Evolutionary conservation across 2,888 invertebrate species (phyloP).

Genomic region (Molanna angustata): DNA sequence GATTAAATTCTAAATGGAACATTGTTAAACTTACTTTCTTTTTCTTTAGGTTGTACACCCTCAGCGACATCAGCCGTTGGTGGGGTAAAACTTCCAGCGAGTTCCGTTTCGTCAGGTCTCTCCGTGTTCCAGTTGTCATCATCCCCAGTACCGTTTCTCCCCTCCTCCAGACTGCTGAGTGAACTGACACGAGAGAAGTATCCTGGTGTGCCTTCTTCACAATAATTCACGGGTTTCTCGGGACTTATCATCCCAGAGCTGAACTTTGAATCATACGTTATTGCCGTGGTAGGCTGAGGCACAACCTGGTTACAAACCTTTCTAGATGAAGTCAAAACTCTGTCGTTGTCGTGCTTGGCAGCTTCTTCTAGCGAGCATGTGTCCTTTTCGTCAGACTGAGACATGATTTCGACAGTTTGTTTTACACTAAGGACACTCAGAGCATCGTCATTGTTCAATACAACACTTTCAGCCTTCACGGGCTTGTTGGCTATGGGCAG

Average conservation of each 20-base stretch:
- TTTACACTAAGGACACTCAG: slow-evolving; percentile 5
- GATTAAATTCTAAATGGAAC: too few relatives aligned
- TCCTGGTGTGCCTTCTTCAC: slow-evolving; percentile 84
- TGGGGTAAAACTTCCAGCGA: slow-evolving; percentile 25
- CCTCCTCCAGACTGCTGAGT: slow-evolving; percentile 57
- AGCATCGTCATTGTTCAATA: not conserved
- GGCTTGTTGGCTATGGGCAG: slow-evolving; percentile 17
- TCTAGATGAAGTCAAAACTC: slow-evolving; percentile 38
- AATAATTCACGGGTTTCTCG: slow-evolving; percentile 79
- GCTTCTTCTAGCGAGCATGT: slow-evolving; percentile 53
- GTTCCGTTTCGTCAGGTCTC: slow-evolving; percentile 6
- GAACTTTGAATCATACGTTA: slow-evolving; percentile 44
- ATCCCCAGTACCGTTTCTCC: slow-evolving; percentile 45
- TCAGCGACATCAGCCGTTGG: slow-evolving; percentile 18
- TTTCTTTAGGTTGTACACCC: slow-evolving; percentile 18
- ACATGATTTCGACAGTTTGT: slow-evolving; percentile 50
- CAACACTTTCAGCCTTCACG: slow-evolving; percentile 32
- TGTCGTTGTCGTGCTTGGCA: slow-evolving; percentile 49
- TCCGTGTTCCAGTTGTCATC: slow-evolving; percentile 19
- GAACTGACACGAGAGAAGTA: slow-evolving; percentile 70
- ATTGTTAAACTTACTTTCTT: slow-evolving; percentile 23
- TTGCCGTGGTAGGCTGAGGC: slow-evolving; percentile 36
- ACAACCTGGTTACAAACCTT: slow-evolving; percentile 1
- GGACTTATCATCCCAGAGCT: slow-evolving; percentile 73
- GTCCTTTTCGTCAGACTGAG: slow-evolving; percentile 52